A percentile compares a stretch with the other conserved stretches of the same genome.
Evolutionary conservation across 2,797 vertebrate species (phyloP).

Genomic region (Aeoliscus strigatus): DNA sequence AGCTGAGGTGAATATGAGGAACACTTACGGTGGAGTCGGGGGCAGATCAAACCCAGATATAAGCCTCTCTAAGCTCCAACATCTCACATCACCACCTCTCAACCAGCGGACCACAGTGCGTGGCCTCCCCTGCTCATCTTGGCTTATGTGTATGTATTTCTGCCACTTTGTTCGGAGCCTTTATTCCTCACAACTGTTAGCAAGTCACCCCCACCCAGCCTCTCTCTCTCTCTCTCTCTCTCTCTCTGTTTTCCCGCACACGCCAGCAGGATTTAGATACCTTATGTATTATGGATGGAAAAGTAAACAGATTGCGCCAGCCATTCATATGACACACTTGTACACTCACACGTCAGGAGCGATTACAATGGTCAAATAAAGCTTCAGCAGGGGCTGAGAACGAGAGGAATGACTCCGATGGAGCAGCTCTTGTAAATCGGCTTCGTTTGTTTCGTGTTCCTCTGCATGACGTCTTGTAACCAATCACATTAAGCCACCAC

Average conservation of each 20-base stretch:
- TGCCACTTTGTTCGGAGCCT: constrained; percentile 66
- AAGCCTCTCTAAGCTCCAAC: constrained; percentile 58
- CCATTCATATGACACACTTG: constrained; percentile 71
- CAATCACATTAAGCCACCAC: constrained; percentile 66
- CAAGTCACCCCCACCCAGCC: constrained; percentile 45
- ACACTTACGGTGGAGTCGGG: constrained; percentile 45
- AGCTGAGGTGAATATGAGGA: constrained; percentile 55
- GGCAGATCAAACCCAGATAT: constrained; percentile 49
- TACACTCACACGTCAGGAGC: constrained; percentile 65
- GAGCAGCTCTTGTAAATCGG: constrained; percentile 46
- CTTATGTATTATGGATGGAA: constrained; percentile 73
- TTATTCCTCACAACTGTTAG: constrained; percentile 65
- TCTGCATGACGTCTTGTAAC: constrained; percentile 53
- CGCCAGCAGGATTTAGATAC: constrained; percentile 67
- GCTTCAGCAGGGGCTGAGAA: constrained; percentile 28
- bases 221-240: constrained; percentile 7
- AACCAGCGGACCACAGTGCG: constrained; percentile 54
- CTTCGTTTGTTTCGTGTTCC: constrained; percentile 41
- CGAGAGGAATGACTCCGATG: constrained; percentile 7
- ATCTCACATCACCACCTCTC: constrained; percentile 53
- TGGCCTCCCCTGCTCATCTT: constrained; percentile 43
- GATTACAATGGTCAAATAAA: constrained; percentile 70
- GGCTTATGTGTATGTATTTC: constrained; percentile 64
- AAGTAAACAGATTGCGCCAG: constrained; percentile 65
- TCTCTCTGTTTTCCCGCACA: constrained; percentile 51